Percentiles rank a stretch among this genome's conserved stretches.
Evolutionary conservation across 2,797 vertebrate genomes (phyloP).

Genomic region (Lates japonicus): DNA sequence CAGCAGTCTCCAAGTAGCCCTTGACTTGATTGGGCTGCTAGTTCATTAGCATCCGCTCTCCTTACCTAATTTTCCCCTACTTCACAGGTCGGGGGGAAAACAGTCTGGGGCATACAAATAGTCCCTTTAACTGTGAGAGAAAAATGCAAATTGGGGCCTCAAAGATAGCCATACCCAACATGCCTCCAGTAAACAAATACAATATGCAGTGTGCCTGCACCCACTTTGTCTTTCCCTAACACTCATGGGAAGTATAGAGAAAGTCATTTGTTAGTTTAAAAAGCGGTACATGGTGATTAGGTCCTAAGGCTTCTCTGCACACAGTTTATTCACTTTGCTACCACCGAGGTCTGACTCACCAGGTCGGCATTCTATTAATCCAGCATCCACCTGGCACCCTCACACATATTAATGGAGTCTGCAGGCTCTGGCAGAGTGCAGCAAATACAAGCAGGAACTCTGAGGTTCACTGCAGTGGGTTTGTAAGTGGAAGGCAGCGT

Average conservation of each 20-base stretch:
- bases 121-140: slow-evolving; percentile 7
- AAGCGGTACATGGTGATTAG: slow-evolving; percentile 44
- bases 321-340: slow-evolving; percentile 60
- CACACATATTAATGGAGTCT: slow-evolving; percentile 41
- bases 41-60: slow-evolving; percentile 56
- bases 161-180: slow-evolving; percentile 14
- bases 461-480: slow-evolving; percentile 20
- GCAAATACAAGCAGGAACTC: slow-evolving; percentile 27
- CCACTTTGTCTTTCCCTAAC: slow-evolving; percentile 35
- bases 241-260: slow-evolving; percentile 41
- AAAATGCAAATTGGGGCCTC: slow-evolving; percentile 35
- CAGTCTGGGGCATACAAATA: neutral
- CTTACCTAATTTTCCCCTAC: slow-evolving; percentile 27
- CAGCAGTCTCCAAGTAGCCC: slow-evolving; percentile 32
- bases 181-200: slow-evolving; percentile 15
- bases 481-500: slow-evolving; percentile 19
- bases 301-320: slow-evolving; percentile 50
- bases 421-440: slow-evolving; percentile 15
- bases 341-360: slow-evolving; percentile 56
- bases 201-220: slow-evolving; percentile 13
- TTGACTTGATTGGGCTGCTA: slow-evolving; percentile 41
- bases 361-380: slow-evolving; percentile 57
- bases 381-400: slow-evolving; percentile 57
- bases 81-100: slow-evolving; percentile 31
- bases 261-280: slow-evolving; percentile 55